Conservation (phyloP, 2,113 vertebrate genomes). For the Gavialis gangeticus region DNA sequence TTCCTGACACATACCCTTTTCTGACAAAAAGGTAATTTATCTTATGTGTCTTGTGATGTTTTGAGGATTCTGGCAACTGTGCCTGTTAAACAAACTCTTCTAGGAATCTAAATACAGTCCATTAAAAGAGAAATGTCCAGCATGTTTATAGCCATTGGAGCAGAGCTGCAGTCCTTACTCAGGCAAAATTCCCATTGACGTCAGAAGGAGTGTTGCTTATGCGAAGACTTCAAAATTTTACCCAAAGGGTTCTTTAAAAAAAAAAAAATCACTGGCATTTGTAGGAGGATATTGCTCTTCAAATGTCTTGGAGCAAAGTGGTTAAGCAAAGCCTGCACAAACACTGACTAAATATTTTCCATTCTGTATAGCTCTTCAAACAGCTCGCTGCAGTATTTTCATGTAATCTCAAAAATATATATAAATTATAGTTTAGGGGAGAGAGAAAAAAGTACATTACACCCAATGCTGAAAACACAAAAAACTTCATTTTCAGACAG, state of each 20-base stretch:
- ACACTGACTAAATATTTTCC: conserved; percentile 71
- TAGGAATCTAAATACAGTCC: conserved; percentile 75
- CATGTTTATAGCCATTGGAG: conserved; percentile 74
- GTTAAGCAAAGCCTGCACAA: conserved; percentile 71
- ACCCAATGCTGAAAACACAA: conserved; percentile 24
- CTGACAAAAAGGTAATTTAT: conserved; percentile 73
- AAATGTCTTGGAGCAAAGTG: conserved; percentile 73
- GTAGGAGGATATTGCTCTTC: conserved; percentile 72
- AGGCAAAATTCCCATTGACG: conserved; percentile 56
- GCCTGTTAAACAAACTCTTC: conserved; percentile 72
- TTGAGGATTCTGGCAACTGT: conserved; percentile 71
- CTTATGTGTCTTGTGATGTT: conserved; percentile 65
- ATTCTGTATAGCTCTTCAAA: conserved; percentile 45
- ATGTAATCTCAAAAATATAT: conserved; percentile 50
- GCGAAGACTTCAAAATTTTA: conserved; percentile 30
- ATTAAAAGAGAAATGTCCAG: conserved; percentile 73
- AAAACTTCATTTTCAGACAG: conserved; percentile 63
- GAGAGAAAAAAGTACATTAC: background rate
- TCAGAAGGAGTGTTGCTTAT: background rate
- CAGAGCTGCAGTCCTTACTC: conserved; percentile 23
- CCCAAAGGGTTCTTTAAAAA: background rate
- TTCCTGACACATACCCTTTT: conserved; percentile 38
- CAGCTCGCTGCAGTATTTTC: conserved; percentile 18
- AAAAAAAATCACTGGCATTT: conserved; percentile 14
- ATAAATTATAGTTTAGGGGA: background rate